Evolutionary conservation across 2,797 vertebrate species (phyloP).

Genomic region (Intellagama lesueurii): DNA sequence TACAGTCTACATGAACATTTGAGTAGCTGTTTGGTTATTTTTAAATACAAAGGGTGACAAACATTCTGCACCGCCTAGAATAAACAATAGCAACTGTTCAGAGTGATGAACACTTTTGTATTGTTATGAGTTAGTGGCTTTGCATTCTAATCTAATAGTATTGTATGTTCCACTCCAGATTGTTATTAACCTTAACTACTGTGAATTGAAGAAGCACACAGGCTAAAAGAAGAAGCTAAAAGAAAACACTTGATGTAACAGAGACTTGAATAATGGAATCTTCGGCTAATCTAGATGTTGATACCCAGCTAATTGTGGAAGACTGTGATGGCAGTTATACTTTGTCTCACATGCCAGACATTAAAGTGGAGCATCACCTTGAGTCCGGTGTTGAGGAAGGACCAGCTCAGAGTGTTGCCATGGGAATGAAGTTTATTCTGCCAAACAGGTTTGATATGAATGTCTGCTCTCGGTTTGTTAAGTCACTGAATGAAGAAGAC

Average conservation of each 20-base stretch:
- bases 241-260: constrained; percentile 47
- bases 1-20: not conserved
- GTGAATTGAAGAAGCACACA: constrained; percentile 22
- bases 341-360: constrained; percentile 85
- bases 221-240: constrained; percentile 36
- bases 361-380: constrained; percentile 91
- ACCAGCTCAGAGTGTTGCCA: constrained; percentile 87
- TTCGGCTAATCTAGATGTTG: constrained; percentile 72
- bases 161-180: constrained; percentile 59
- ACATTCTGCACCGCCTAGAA: not conserved
- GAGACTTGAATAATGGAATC: constrained; percentile 69
- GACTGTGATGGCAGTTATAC: constrained; percentile 88
- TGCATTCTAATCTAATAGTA: not conserved
- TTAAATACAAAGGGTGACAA: not conserved
- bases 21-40: not conserved
- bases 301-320: constrained; percentile 81
- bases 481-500: constrained; percentile 97
- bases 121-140: fast-evolving
- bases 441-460: constrained; percentile 99
- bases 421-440: constrained; percentile 98
- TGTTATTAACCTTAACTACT: not conserved
- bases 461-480: constrained; percentile 96
- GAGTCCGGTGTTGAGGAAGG: constrained; percentile 81
- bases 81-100: fast-evolving
- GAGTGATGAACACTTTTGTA: not conserved